Conservation (phyloP, 2,113 vertebrate species). For the Corythoichthys haematopterus region DNA sequence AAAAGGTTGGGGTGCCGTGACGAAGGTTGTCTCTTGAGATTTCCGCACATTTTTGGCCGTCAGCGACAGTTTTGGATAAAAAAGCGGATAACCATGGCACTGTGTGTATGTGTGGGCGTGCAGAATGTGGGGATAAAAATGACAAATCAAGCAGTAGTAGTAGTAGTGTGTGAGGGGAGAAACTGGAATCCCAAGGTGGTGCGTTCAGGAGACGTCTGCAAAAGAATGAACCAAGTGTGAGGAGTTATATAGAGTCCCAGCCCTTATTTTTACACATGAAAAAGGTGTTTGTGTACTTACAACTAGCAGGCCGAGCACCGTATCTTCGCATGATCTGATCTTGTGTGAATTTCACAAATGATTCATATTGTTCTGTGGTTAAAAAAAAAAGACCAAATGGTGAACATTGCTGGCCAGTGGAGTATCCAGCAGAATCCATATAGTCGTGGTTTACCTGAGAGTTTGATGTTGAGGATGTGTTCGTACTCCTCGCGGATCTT, state of each 20-base stretch:
- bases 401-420: background rate
- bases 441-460: constrained; percentile 73
- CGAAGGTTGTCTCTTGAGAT: constrained; percentile 42
- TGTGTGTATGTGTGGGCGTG: constrained; percentile 35
- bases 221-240: constrained; percentile 11
- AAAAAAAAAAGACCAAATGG: background rate
- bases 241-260: background rate
- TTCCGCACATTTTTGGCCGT: constrained; percentile 56
- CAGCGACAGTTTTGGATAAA: constrained; percentile 70
- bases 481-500: constrained; percentile 90
- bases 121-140: constrained; percentile 47
- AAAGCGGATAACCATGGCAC: constrained; percentile 77
- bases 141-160: constrained; percentile 53
- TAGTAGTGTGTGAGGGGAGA: constrained; percentile 56
- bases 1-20: constrained; percentile 25
- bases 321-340: constrained; percentile 94
- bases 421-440: background rate
- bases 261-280: background rate
- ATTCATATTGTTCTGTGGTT: constrained; percentile 88
- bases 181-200: constrained; percentile 65
- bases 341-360: constrained; percentile 95
- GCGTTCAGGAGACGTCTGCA: constrained; percentile 87
- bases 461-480: constrained; percentile 88
- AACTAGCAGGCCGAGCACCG: constrained; percentile 85
- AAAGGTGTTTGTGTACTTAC: constrained; percentile 61